Evolutionary conservation across 2,888 invertebrate genomes (phyloP).

Genomic region (Gonocerus acuteangulatus): DNA sequence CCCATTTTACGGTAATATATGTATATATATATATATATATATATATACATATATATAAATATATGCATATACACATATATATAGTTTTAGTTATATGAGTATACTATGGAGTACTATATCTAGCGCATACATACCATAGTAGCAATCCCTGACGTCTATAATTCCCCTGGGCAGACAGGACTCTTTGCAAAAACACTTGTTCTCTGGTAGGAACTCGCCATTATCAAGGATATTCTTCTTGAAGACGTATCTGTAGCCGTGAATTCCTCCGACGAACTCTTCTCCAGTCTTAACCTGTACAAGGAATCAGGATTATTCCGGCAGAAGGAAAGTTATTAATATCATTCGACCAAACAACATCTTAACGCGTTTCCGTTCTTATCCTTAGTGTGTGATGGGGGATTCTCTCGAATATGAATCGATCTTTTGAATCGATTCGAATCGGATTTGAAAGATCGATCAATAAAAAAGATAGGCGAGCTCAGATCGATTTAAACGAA

Average conservation of each 20-base stretch:
- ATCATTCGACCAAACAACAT: neutral
- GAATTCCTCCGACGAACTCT: constrained; percentile 52
- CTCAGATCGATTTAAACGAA: too few species aligned
- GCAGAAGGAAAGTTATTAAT: constrained; percentile 6
- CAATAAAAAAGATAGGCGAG: neutral
- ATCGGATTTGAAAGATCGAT: neutral
- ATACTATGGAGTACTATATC: too few species aligned
- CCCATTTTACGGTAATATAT: neutral
- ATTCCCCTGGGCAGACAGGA: constrained; percentile 66
- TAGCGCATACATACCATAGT: constrained; percentile 64
- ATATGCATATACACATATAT: too few species aligned
- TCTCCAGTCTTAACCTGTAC: constrained; percentile 55
- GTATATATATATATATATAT: neutral
- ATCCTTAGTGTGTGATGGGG: too few species aligned
- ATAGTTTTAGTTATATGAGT: too few species aligned
- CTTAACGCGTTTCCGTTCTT: too few species aligned
- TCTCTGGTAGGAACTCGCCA: constrained; percentile 59
- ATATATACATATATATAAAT: too few species aligned
- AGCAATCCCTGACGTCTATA: constrained; percentile 76
- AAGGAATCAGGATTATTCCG: constrained; percentile 16
- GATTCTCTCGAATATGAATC: too few species aligned
- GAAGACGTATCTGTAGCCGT: constrained; percentile 67
- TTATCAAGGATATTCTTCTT: constrained; percentile 71
- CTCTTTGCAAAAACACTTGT: constrained; percentile 74
- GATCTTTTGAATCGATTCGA: too few species aligned